phyloP scores from a whole-genome alignment of 1,140 invertebrate genomes.

The Drosophila kohkoa region DNA sequence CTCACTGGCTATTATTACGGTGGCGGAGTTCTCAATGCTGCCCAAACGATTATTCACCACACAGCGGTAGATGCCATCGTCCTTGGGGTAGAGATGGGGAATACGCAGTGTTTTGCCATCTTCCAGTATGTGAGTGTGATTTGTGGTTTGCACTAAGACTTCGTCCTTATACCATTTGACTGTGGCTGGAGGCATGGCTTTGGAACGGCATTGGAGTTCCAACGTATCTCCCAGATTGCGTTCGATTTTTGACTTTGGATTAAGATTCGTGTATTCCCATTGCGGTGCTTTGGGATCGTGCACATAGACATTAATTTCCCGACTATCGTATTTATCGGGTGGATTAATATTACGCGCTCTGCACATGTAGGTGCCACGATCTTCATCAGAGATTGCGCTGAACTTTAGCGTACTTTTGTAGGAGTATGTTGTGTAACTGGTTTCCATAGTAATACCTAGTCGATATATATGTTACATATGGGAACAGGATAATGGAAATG shows the following conservation, averaged over 20 bases:
- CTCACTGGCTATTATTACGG: conserved; percentile 82
- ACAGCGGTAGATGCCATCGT: conserved; percentile 85
- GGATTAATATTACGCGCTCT: conserved; percentile 55
- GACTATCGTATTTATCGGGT: conserved; percentile 46
- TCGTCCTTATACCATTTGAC: conserved; percentile 85
- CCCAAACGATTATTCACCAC: conserved; percentile 83
- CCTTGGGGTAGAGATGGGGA: conserved; percentile 70
- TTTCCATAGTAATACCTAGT: conserved; percentile 49
- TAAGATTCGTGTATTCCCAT: conserved; percentile 74
- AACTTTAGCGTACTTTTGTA: conserved; percentile 69
- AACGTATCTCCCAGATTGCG: conserved; percentile 81
- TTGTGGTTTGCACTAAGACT: conserved; percentile 52
- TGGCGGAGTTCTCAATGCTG: conserved; percentile 58
- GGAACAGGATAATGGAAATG: not conserved
- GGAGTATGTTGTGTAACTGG: conserved; percentile 59
- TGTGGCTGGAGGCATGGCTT: conserved; percentile 85
- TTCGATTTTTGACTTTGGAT: conserved; percentile 66
- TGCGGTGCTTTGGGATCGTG: conserved; percentile 69
- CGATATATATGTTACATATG: not conserved
- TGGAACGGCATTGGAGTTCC: conserved; percentile 78
- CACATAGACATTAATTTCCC: conserved; percentile 62
- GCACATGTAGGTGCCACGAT: conserved; percentile 78
- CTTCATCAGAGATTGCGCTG: conserved; percentile 49
- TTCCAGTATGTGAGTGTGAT: conserved; percentile 85
- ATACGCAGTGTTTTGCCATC: conserved; percentile 73